phyloP scores from a whole-genome alignment of 1,140 invertebrate species.

The Rhyzopertha dominica region DNA sequence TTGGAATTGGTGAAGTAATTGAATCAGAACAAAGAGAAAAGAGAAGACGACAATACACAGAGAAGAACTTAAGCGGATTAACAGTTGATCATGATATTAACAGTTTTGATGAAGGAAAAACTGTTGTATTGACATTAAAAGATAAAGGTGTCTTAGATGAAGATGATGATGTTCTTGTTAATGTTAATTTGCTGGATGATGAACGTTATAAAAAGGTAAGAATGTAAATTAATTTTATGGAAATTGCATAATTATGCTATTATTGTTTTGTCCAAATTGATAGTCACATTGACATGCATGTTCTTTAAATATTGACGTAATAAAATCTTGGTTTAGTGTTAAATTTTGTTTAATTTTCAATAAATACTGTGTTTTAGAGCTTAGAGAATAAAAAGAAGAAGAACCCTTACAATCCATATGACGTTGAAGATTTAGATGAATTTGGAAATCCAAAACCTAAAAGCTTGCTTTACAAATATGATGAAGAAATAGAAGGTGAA shows the following conservation, averaged over 20 bases:
- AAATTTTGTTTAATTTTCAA: neutral
- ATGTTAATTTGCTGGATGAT: constrained; percentile 93
- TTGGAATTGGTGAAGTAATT: constrained; percentile 81
- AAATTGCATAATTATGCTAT: too few species aligned
- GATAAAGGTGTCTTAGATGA: constrained; percentile 89
- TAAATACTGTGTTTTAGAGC: constrained; percentile 55
- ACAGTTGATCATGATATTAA: constrained; percentile 82
- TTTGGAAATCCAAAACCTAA: constrained; percentile 67
- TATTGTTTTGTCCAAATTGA: too few species aligned
- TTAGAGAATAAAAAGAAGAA: constrained; percentile 80
- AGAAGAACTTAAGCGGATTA: constrained; percentile 73
- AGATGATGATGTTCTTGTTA: constrained; percentile 85
- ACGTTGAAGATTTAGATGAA: constrained; percentile 81
- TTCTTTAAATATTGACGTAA: too few species aligned
- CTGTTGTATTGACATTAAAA: constrained; percentile 88
- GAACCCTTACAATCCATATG: constrained; percentile 76
- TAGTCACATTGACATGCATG: constrained; percentile 5
- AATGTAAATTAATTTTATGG: constrained; percentile 15
- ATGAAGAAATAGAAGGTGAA: constrained; percentile 86
- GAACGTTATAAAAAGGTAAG: constrained; percentile 79
- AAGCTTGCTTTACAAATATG: constrained; percentile 84
- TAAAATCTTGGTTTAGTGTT: neutral
- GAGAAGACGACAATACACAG: constrained; percentile 59
- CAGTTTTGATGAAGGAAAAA: constrained; percentile 76
- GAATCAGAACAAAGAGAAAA: constrained; percentile 68